Evolutionary conservation across 2,888 invertebrate species (phyloP).

Genomic region (Ptychoptera albimana): DNA sequence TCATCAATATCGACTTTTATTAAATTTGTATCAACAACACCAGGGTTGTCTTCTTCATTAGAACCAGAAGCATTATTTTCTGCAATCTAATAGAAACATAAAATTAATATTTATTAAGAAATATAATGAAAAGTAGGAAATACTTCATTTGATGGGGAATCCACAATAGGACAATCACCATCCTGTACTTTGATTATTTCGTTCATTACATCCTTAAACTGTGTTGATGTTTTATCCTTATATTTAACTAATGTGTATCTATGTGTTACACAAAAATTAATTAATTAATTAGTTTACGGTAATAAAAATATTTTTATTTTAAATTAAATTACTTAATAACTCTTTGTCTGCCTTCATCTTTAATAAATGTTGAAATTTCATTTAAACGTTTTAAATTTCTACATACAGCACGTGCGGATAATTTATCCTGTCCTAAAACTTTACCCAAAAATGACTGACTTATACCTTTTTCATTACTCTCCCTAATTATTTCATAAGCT

Average conservation of each 20-base stretch:
- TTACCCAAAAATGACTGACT: conserved; percentile 30
- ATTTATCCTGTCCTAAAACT: conserved; percentile 29
- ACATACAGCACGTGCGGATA: conserved; percentile 32
- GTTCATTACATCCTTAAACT: too few species aligned
- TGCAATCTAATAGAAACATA: too few species aligned
- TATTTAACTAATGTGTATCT: conserved; percentile 14
- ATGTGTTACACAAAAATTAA: not conserved
- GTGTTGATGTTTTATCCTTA: conserved; percentile 11
- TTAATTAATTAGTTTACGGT: not conserved
- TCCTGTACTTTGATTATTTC: too few species aligned
- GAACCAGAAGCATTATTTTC: too few species aligned
- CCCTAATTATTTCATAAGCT: conserved; percentile 33
- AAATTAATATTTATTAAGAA: too few species aligned
- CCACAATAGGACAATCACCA: too few species aligned
- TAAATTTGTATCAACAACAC: too few species aligned
- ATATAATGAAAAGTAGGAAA: too few species aligned
- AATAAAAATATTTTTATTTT: too few species aligned
- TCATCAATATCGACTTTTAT: too few species aligned
- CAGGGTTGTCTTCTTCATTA: too few species aligned
- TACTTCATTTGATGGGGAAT: too few species aligned
- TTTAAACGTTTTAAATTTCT: conserved; percentile 30
- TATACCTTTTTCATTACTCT: conserved; percentile 35
- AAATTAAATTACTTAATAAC: conserved; percentile 29
- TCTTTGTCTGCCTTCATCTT: conserved; percentile 39
- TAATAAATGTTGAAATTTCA: conserved; percentile 33